Percentiles rank a stretch among this genome's conserved stretches.
These are phyloP conservation scores for Uropetala carovei DNA, from an alignment of 2,888 invertebrate species.

Conservation along the genomic window DNA sequence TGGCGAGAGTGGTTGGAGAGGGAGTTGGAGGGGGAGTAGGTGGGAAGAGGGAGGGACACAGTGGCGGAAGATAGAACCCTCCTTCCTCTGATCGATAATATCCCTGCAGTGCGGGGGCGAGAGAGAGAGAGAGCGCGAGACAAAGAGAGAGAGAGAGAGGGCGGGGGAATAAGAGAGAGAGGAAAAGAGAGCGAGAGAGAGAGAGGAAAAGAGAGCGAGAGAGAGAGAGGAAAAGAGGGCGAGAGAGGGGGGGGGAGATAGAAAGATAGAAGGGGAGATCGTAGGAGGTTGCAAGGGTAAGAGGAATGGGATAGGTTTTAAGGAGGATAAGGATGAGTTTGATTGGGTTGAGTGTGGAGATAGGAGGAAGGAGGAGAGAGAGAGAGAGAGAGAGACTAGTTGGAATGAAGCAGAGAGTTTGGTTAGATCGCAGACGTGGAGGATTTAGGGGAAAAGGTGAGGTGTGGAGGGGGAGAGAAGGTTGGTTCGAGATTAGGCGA, in stretches of 20 bases:
- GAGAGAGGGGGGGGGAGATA: background rate
- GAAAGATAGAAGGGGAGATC: background rate
- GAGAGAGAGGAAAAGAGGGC: background rate
- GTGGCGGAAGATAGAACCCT: slow-evolving; percentile 42
- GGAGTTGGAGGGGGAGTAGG: background rate
- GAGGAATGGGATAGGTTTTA: background rate
- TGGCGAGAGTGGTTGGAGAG: background rate
- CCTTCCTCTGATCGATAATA: slow-evolving; percentile 60
- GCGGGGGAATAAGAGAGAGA: background rate
- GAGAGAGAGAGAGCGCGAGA: slow-evolving; percentile 21
- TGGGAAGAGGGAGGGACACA: background rate
- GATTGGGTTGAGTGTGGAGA: background rate
- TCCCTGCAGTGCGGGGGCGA: slow-evolving; percentile 64
- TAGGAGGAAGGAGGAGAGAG: background rate
- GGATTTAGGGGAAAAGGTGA: background rate
- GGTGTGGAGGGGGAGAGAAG: background rate
- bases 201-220: background rate
- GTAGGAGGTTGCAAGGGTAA: background rate
- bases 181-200: background rate
- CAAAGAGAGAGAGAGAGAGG: slow-evolving; percentile 27
- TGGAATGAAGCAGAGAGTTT: background rate
- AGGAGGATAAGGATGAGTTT: background rate
- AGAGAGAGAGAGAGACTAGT: too few relatives aligned
- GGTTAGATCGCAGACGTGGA: background rate
- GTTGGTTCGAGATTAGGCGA: background rate